Conservation (phyloP, 2,113 vertebrate species). For the Hyaena hyaena region DNA sequence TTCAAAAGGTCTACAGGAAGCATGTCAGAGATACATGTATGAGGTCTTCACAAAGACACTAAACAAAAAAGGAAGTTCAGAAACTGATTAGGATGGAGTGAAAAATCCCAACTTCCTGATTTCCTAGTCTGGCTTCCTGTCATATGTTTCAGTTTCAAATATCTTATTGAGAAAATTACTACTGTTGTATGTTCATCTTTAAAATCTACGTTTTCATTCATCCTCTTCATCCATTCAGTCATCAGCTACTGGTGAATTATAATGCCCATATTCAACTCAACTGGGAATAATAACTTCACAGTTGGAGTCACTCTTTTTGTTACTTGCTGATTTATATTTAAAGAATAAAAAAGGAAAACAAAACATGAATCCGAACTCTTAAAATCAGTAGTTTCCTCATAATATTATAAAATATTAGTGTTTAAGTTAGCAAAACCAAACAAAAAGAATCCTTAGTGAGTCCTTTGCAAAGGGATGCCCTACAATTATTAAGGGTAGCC, state of each 20-base stretch:
- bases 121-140: constrained; percentile 38
- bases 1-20: constrained; percentile 16
- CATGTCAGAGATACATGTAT: not conserved
- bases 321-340: constrained; percentile 40
- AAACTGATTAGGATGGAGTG: not conserved
- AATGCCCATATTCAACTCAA: constrained; percentile 32
- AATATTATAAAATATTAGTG: constrained; percentile 54
- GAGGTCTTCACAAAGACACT: not conserved
- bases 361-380: constrained; percentile 28
- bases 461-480: not conserved
- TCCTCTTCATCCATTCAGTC: not conserved
- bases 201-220: constrained; percentile 48
- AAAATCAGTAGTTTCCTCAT: constrained; percentile 43
- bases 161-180: constrained; percentile 36
- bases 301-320: not conserved
- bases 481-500: not conserved
- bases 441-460: not conserved
- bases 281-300: constrained; percentile 7
- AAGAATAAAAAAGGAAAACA: not conserved
- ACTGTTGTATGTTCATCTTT: constrained; percentile 37
- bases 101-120: constrained; percentile 57
- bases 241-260: constrained; percentile 54
- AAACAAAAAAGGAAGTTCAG: constrained; percentile 48
- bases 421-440: constrained; percentile 29
- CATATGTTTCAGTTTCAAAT: not conserved